Conservation (phyloP, 2,888 invertebrate species). For the Acholoe squamosa region DNA sequence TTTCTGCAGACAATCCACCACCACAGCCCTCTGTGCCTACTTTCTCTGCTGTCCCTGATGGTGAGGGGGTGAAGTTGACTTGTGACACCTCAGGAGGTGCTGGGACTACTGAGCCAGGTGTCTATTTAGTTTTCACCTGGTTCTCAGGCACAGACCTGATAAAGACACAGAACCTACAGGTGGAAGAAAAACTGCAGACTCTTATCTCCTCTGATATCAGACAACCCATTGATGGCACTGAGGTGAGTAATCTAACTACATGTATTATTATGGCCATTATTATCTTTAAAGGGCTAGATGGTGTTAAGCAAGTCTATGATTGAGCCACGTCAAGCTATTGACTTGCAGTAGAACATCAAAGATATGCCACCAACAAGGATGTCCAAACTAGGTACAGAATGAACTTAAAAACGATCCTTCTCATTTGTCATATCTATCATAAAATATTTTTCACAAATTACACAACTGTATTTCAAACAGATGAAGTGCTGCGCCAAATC, state of each 20-base stretch:
- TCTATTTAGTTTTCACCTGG: background rate
- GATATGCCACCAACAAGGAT: no score
- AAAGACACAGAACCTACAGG: conserved; percentile 10
- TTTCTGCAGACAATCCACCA: background rate
- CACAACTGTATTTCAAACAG: background rate
- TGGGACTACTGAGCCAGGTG: background rate
- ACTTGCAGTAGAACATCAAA: no score
- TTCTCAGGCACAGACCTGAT: background rate
- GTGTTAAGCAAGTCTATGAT: no score
- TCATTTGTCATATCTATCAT: no score
- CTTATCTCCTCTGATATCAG: background rate
- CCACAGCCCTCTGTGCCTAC: background rate
- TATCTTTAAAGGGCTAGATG: no score
- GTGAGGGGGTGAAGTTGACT: background rate
- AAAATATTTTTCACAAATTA: no score
- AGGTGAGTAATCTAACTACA: background rate
- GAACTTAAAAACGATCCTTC: no score
- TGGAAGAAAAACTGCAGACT: background rate
- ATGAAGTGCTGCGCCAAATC: conserved; percentile 1
- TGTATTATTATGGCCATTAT: no score
- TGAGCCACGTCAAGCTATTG: no score
- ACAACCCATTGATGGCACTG: background rate
- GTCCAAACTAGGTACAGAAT: no score
- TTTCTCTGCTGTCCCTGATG: background rate
- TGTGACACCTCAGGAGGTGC: background rate